A percentile compares a stretch with the other conserved stretches of the same genome.
phyloP scores from a whole-genome alignment of 2,797 vertebrate species.

The Acestrorhynchus altus region DNA sequence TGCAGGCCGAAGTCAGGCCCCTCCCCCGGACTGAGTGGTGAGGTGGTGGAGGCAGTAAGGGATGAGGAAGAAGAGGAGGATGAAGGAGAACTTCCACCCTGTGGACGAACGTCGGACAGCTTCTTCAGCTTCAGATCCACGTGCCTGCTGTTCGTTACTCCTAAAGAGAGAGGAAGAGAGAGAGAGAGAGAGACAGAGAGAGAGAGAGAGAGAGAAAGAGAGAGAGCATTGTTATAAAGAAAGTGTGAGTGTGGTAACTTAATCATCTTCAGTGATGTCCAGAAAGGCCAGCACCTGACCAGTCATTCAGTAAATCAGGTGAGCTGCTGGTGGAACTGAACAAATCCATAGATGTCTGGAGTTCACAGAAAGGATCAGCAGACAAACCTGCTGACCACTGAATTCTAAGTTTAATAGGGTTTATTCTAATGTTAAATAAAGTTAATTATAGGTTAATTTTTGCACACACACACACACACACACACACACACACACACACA shows the following conservation, averaged over 20 bases:
- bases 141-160: constrained; percentile 87
- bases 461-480: not conserved
- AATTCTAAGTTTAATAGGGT: too few species aligned
- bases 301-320: too few species aligned
- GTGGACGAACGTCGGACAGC: constrained; percentile 84
- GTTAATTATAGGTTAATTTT: too few species aligned
- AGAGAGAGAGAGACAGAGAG: not conserved
- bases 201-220: not conserved
- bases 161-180: constrained; percentile 64
- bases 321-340: too few species aligned
- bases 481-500: not conserved
- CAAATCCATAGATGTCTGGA: too few species aligned
- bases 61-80: constrained; percentile 78
- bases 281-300: too few species aligned
- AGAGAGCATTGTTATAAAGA: not conserved
- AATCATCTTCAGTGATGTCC: too few species aligned
- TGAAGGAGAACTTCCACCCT: constrained; percentile 84
- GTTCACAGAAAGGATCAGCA: too few species aligned
- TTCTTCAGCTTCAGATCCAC: constrained; percentile 93
- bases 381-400: too few species aligned
- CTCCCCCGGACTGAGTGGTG: constrained; percentile 82
- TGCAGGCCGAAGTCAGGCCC: constrained; percentile 74
- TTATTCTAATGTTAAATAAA: too few species aligned
- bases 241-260: too few species aligned
- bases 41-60: constrained; percentile 68